Percentiles rank a stretch among this genome's conserved stretches.
These are phyloP conservation scores for Tricholaema leucomelas DNA, from an alignment of 2,113 vertebrate genomes.

Conservation along the genomic window DNA sequence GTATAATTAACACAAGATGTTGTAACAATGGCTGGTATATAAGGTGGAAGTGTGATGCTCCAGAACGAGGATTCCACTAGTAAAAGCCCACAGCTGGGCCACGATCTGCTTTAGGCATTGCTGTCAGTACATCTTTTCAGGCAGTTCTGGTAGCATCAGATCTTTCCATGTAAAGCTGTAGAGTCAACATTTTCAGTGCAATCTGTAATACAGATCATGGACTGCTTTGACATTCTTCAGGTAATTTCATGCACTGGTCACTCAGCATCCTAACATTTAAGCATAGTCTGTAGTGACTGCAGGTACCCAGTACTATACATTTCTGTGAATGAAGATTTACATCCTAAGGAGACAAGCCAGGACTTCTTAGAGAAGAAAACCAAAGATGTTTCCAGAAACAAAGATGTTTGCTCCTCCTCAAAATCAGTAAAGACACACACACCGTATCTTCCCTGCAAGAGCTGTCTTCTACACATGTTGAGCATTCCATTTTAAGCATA, in stretches of 20 bases:
- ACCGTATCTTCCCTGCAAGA: background rate
- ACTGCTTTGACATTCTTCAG: background rate
- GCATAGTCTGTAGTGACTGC: background rate
- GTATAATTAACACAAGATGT: background rate
- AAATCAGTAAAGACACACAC: background rate
- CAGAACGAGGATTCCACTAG: background rate
- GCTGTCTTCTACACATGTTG: background rate
- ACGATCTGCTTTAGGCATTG: rapidly evolving
- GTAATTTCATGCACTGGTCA: background rate
- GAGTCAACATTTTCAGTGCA: background rate
- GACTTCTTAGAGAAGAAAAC: background rate
- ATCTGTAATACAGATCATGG: background rate
- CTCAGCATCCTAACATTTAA: background rate
- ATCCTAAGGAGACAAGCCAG: background rate
- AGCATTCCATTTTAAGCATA: background rate
- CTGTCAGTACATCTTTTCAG: background rate
- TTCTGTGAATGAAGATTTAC: background rate
- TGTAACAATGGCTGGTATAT: rapidly evolving
- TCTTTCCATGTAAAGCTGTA: background rate
- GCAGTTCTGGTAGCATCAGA: background rate
- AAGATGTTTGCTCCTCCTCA: background rate
- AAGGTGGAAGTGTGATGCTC: rapidly evolving
- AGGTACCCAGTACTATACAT: rapidly evolving
- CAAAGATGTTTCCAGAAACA: background rate
- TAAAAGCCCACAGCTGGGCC: background rate